Evolutionary conservation across 2,797 vertebrate species (phyloP).

Genomic region (Craterocephalus amniculus): DNA sequence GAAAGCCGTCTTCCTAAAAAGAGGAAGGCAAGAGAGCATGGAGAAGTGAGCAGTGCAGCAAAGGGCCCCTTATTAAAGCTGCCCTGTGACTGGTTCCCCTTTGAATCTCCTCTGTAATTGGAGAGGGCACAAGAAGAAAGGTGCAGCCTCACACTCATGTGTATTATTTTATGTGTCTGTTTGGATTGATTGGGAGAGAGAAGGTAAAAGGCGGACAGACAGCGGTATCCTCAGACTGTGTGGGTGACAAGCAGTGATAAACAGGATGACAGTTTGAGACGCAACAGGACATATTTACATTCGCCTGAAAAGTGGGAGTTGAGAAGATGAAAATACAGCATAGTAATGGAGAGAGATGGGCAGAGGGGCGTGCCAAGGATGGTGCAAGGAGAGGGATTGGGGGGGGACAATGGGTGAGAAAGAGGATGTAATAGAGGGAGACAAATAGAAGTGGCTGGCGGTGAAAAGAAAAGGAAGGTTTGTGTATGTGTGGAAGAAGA

Average conservation of each 20-base stretch:
- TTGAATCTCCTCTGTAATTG: conserved; percentile 85
- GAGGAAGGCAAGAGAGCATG: conserved; percentile 54
- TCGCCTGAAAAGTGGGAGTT: conserved; percentile 51
- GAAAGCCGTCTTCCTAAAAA: conserved; percentile 58
- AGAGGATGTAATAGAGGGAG: conserved; percentile 73
- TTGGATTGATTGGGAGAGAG: conserved; percentile 19
- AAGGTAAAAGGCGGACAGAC: conserved; percentile 3
- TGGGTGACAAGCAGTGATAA: conserved; percentile 54
- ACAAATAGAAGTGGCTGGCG: conserved; percentile 71
- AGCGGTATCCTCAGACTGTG: conserved; percentile 29
- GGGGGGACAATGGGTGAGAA: conserved; percentile 68
- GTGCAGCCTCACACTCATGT: conserved; percentile 69
- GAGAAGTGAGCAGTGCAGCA: conserved; percentile 62
- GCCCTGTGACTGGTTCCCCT: conserved; percentile 80
- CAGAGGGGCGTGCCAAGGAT: conserved; percentile 64
- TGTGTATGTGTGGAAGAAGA: conserved; percentile 43
- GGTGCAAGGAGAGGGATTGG: conserved; percentile 68
- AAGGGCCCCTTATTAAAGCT: conserved; percentile 80
- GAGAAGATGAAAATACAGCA: conserved; percentile 67
- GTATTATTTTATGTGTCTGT: conserved; percentile 48
- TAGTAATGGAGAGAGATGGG: conserved; percentile 64
- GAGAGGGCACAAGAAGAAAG: conserved; percentile 73
- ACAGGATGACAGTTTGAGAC: conserved; percentile 56
- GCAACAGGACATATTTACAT: conserved; percentile 74
- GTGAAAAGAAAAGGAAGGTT: conserved; percentile 61